Base-by-base conservation (phyloP, 2,113 vertebrate genomes). In the Pollimyrus isidori region DNA sequence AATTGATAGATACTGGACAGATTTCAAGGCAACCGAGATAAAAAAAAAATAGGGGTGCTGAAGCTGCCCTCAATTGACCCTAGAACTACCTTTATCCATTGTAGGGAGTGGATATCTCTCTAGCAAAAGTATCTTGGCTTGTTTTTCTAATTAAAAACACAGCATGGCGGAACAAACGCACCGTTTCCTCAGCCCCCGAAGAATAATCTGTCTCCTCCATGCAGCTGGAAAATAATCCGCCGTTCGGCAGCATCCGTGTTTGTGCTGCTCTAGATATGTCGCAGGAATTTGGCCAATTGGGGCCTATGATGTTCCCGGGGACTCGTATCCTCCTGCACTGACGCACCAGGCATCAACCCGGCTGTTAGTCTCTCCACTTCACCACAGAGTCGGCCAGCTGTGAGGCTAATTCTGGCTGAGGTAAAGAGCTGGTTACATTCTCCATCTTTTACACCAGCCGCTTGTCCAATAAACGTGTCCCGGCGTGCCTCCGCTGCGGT, bases 191-290 rank as follows among this genome's bases (percentile, higher is more conserved):
- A 42, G 87, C 10, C 7, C 7, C 11, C 1, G 1, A 48, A 69
- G 62, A 69, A 30, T 30, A 69, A 30, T 69, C 62, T 13, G 62
- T 11, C n/a, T 69, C 62, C 62, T 30, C 45, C 65, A 21, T 88
- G 45, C 13, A 13, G 42, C 58, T 69, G 45, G 65, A 76, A 48
- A 48, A 48, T 26, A 50, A 21, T 17, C 62, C 30, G 35, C 35
- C 15, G 1, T 80, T 35, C 42, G 30, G 73, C 6, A 17, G 30
- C 35, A 6, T 39, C 73, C 35, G n/a, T 23, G 21, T 39, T 88
- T 46, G 58, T 49, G 26, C 62, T 88, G n/a, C 62, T 88, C 87
- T n/a, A 88, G 58, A 88, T 88, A 88, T 88, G 87, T 88, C 58
- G 69, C 87, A 46, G 45, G 53, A 87, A 88, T 19, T 10, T 62